phyloP scores from a whole-genome alignment of 2,797 vertebrate genomes.

The Carcharodon carcharias region DNA sequence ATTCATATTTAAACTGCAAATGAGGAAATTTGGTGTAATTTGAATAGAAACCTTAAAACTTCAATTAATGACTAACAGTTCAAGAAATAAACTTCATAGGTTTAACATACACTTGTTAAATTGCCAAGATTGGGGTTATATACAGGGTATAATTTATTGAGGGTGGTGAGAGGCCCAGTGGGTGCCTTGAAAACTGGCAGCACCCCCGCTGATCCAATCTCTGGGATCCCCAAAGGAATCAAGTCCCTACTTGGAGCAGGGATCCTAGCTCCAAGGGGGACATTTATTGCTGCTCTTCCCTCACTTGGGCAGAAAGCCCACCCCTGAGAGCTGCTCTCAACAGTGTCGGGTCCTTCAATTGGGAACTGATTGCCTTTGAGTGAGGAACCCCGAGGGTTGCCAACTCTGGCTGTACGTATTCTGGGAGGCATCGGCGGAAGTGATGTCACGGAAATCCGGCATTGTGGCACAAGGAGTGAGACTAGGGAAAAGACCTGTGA shows the following conservation, averaged over 20 bases:
- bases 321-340: too few species aligned
- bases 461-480: too few species aligned
- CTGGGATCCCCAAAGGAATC: neutral
- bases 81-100: neutral
- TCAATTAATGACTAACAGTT: neutral
- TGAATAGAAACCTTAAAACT: slow-evolving; percentile 18
- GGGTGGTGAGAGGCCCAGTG: neutral
- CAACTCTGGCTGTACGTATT: too few species aligned
- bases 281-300: too few species aligned
- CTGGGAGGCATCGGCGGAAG: too few species aligned
- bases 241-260: neutral
- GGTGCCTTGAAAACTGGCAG: neutral
- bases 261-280: too few species aligned
- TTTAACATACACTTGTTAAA: neutral
- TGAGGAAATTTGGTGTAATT: slow-evolving; percentile 9
- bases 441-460: too few species aligned
- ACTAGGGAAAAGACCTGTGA: too few species aligned
- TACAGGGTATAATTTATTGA: neutral
- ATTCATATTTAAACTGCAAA: neutral
- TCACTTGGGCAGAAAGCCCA: too few species aligned
- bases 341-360: too few species aligned
- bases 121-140: neutral
- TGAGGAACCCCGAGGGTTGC: too few species aligned
- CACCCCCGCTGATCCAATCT: neutral
- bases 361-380: too few species aligned